phyloP scores from a whole-genome alignment of 2,888 invertebrate genomes.

The Zygaena filipendulae region DNA sequence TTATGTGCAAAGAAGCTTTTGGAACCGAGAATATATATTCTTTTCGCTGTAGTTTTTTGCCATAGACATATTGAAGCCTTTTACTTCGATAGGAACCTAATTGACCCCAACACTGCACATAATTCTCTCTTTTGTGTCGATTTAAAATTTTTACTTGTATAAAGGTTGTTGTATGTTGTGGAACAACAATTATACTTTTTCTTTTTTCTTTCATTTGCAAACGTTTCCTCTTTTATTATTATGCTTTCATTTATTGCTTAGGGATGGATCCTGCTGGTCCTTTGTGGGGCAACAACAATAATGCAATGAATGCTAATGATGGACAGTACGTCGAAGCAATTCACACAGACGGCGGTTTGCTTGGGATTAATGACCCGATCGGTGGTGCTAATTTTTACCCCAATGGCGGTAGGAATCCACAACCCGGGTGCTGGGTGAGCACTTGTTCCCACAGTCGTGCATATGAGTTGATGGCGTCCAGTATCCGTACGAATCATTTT shows the following conservation, averaged over 20 bases:
- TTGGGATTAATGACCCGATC: constrained; percentile 24
- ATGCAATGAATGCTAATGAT: constrained; percentile 20
- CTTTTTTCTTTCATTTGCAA: too few species aligned
- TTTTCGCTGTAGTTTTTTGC: too few species aligned
- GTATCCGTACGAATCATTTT: constrained; percentile 21
- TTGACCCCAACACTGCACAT: too few species aligned
- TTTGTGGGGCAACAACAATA: constrained; percentile 17
- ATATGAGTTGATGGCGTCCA: constrained; percentile 22
- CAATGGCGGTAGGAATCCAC: constrained; percentile 25
- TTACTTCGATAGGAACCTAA: too few species aligned
- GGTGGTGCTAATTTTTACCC: constrained; percentile 27
- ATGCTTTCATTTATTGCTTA: constrained; percentile 8
- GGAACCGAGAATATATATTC: too few species aligned
- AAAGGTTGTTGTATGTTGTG: too few species aligned
- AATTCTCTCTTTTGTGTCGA: too few species aligned
- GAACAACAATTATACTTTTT: too few species aligned
- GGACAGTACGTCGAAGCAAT: constrained; percentile 27
- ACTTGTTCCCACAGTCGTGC: constrained; percentile 25
- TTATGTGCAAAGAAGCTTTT: too few species aligned
- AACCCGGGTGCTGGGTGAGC: constrained; percentile 24
- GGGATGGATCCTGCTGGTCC: constrained; percentile 27
- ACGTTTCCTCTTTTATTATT: too few species aligned
- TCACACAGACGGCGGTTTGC: constrained; percentile 25
- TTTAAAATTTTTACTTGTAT: too few species aligned
- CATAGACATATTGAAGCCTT: too few species aligned